A percentile compares a stretch with the other conserved stretches of the same genome.
Conservation (phyloP, 2,797 vertebrate species). For the Macroramphosus scolopax region DNA sequence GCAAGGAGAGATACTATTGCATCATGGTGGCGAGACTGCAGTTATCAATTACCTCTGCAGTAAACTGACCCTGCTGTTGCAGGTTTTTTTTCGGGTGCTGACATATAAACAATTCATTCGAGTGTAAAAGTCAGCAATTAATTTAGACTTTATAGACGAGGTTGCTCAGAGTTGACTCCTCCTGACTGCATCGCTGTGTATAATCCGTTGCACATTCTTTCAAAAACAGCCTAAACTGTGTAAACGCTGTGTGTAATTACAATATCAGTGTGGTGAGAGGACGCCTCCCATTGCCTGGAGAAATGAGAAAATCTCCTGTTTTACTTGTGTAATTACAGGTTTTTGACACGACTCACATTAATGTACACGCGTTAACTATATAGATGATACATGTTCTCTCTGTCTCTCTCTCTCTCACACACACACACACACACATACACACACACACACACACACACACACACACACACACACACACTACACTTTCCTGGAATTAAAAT, state of each 20-base stretch:
- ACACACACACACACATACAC: slow-evolving; percentile 1
- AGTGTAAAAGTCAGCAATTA: slow-evolving; percentile 1
- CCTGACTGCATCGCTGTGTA: no score
- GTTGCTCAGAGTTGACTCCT: not conserved
- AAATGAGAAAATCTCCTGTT: no score
- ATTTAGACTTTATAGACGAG: no score
- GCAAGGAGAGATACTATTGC: slow-evolving; percentile 22
- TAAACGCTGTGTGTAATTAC: no score
- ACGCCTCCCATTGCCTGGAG: not conserved
- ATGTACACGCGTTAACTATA: not conserved
- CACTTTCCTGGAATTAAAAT: no score
- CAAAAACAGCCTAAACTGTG: no score
- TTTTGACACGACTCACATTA: no score
- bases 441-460: slow-evolving; percentile 14
- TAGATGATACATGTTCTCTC: no score
- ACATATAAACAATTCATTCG: not conserved
- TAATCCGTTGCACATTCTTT: no score
- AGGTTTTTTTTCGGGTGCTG: no score
- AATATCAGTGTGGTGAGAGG: no score
- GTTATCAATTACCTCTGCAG: slow-evolving; percentile 3
- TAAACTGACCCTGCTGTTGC: not conserved
- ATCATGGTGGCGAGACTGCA: slow-evolving; percentile 4
- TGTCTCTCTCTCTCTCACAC: no score
- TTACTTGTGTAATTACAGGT: not conserved
- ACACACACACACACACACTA: slow-evolving; percentile 4